Conservation (phyloP, 2,113 vertebrate genomes). For the Felis chaus region DNA sequence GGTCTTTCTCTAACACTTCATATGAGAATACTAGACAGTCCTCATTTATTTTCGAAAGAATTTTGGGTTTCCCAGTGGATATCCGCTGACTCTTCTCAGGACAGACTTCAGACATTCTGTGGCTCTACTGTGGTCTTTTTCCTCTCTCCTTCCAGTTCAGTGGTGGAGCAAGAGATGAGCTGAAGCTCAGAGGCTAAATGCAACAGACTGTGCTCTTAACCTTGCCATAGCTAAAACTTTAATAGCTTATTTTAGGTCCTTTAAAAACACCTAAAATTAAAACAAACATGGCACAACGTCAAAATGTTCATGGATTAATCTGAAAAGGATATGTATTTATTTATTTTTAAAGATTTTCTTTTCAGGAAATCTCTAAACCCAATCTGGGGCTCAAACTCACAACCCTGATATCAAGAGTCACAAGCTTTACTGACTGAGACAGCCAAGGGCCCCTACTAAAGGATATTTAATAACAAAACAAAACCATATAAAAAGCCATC, state of each 20-base stretch:
- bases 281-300: constrained; percentile 19
- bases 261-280: constrained; percentile 54
- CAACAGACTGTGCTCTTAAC: background rate
- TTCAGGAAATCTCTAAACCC: background rate
- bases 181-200: background rate
- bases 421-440: background rate
- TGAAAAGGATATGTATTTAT: constrained; percentile 53
- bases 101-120: background rate
- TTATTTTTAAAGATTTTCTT: background rate
- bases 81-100: background rate
- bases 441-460: background rate
- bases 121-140: background rate
- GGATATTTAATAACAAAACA: constrained; percentile 43
- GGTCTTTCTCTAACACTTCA: background rate
- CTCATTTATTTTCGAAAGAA: background rate
- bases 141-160: background rate
- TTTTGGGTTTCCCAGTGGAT: background rate
- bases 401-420: background rate
- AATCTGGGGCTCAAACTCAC: background rate
- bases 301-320: constrained; percentile 48
- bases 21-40: background rate
- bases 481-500: constrained; percentile 36
- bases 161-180: background rate
- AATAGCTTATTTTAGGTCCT: background rate
- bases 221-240: background rate